phyloP scores from a whole-genome alignment of 2,113 vertebrate species.

The Lathamus discolor region DNA sequence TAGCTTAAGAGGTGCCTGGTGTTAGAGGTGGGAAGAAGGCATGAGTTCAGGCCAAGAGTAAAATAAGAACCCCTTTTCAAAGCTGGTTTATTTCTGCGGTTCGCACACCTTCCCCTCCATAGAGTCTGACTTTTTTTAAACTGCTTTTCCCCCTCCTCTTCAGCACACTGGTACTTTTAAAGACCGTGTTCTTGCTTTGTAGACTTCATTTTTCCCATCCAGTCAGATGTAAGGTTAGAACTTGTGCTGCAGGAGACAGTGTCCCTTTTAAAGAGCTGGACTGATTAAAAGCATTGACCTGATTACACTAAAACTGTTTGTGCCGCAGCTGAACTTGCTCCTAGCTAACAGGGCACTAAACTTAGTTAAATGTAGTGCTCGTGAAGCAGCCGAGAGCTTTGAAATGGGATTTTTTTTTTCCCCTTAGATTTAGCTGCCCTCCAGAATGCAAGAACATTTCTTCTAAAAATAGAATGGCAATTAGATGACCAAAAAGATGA shows the following conservation, averaged over 20 bases:
- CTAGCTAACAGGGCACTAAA: conserved; percentile 29
- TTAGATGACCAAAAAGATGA: conserved; percentile 18
- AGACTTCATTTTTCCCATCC: conserved; percentile 51
- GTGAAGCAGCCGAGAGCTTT: conserved; percentile 20
- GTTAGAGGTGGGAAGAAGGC: conserved; percentile 55
- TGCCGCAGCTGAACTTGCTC: conserved; percentile 50
- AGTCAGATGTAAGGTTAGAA: conserved; percentile 54
- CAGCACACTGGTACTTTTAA: conserved; percentile 46
- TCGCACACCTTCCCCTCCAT: conserved; percentile 59
- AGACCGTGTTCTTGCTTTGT: conserved; percentile 18
- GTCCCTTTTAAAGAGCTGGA: conserved; percentile 60
- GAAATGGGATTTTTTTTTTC: not conserved
- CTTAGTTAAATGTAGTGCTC: not conserved
- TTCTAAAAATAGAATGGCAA: conserved; percentile 24
- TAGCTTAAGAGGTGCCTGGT: conserved; percentile 60
- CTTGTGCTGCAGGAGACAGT: conserved; percentile 57
- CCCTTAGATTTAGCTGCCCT: conserved; percentile 5
- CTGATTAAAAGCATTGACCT: conserved; percentile 64
- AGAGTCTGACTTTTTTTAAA: conserved; percentile 9
- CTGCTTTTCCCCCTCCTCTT: not conserved
- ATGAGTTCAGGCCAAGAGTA: conserved; percentile 52
- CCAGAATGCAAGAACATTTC: conserved; percentile 22
- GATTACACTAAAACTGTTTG: conserved; percentile 56
- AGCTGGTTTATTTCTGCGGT: conserved; percentile 57
- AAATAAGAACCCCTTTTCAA: conserved; percentile 64